phyloP scores from a whole-genome alignment of 2,888 invertebrate genomes.

The Stictocephala bisonia region DNA sequence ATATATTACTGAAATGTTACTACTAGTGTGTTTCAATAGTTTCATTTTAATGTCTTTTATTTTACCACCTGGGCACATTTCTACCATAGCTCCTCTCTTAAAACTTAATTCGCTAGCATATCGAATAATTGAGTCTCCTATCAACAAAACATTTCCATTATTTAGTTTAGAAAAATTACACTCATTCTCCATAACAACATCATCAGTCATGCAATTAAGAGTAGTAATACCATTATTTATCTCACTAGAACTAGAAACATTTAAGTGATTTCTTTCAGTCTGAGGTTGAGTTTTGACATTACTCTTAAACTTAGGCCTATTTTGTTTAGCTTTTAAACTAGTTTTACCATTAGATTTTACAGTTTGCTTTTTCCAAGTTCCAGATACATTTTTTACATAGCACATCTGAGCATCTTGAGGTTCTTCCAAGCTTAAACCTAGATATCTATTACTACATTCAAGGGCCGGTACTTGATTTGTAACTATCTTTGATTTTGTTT shows the following conservation, averaged over 20 bases:
- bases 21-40: not conserved
- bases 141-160: not conserved
- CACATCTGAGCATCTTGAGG: not conserved
- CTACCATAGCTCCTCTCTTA: not conserved
- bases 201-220: not conserved
- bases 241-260: not conserved
- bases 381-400: not conserved
- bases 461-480: not conserved
- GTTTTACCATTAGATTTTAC: not conserved
- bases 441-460: not conserved
- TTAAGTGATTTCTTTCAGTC: too few species aligned
- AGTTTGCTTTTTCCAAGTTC: not conserved
- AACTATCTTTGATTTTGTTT: not conserved
- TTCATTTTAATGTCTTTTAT: not conserved
- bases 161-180: not conserved
- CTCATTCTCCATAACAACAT: not conserved
- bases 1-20: not conserved
- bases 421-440: not conserved
- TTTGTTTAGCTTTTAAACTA: not conserved
- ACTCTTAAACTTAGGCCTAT: too few species aligned
- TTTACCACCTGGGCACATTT: not conserved
- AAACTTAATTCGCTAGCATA: not conserved
- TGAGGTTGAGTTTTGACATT: too few species aligned
- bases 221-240: not conserved
- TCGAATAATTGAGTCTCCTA: constrained; percentile 2